Base-by-base conservation (phyloP, 2,888 invertebrate species). In the Standfussiana lucernea region DNA sequence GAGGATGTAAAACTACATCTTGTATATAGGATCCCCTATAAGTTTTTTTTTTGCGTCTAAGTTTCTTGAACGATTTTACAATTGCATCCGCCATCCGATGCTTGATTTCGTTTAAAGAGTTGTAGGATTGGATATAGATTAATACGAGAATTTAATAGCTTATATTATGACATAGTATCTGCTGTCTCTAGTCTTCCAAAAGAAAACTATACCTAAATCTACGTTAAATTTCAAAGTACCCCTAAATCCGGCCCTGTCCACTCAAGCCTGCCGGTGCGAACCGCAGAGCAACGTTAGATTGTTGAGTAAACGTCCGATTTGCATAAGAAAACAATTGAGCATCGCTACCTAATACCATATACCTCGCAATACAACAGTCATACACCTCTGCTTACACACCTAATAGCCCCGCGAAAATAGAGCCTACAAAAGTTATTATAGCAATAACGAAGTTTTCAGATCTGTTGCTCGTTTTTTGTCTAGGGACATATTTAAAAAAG, bases 251-350 rank as follows among this genome's bases (percentile, higher is more conserved):
- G 13, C 70, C 59, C 88, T 87, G 83, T 50, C 69, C 35, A 80
- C 70, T 74, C 77, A 84, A 82, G 86, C 82, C 83, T 87, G 76
- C 75, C 80, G 79, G 81, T 72, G 80, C 87, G 85, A 82, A 84
- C 75, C 79, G 83, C 78, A 74, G 79, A 79, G 77, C 77, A 80
- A 80, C 84, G 85, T 86, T 90, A 86, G 86, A 92, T 90, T 88
- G 90, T 89, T 89, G 81, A 82, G 87, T 90, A 92, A 91, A 91
- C 91, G 84, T 86, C 78, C 82, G 89, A 95, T 95, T 94, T 91
- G 90, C 95, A 95, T 95, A 94, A 91, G 92, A 93, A 93, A 94
- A 95, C 94, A 93, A 85, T 90, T 86, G 84, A 78, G 83, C 80
- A 80, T 73, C 74, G 78, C 80, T 81, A 79, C 76, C 75, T 82